Conservation (phyloP, 2,888 invertebrate species). For the Acleris holmiana region DNA sequence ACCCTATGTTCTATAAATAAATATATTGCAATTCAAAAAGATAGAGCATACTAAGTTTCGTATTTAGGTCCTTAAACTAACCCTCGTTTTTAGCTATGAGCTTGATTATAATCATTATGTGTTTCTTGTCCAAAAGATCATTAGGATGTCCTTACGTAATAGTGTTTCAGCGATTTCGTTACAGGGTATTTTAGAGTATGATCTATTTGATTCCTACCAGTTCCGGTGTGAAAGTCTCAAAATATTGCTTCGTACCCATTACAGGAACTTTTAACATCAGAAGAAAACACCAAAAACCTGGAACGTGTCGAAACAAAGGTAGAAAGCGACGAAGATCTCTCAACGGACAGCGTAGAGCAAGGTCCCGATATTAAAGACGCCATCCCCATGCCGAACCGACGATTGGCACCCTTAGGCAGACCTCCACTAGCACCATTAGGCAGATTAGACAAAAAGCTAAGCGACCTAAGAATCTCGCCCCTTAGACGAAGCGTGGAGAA, state of each 20-base stretch:
- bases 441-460: constrained; percentile 68
- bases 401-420: constrained; percentile 67
- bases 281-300: constrained; percentile 78
- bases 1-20: too few relatives aligned
- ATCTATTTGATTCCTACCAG: too few relatives aligned
- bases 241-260: background rate
- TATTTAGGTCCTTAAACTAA: too few relatives aligned
- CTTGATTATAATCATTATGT: too few relatives aligned
- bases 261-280: constrained; percentile 79
- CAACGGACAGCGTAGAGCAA: constrained; percentile 75
- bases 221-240: too few relatives aligned
- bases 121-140: too few relatives aligned
- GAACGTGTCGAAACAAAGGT: constrained; percentile 80
- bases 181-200: too few relatives aligned
- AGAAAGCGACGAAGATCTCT: constrained; percentile 79
- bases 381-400: constrained; percentile 50
- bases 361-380: constrained; percentile 65
- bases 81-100: too few relatives aligned
- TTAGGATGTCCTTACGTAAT: too few relatives aligned
- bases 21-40: too few relatives aligned
- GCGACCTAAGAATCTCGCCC: constrained; percentile 71
- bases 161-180: too few relatives aligned
- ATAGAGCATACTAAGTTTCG: too few relatives aligned
- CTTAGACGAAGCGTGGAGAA: constrained; percentile 69
- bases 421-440: constrained; percentile 69